Percentiles rank a stretch among this genome's conserved stretches.
Conservation (phyloP, 2,113 vertebrate genomes). For the Synodontis membranacea region DNA sequence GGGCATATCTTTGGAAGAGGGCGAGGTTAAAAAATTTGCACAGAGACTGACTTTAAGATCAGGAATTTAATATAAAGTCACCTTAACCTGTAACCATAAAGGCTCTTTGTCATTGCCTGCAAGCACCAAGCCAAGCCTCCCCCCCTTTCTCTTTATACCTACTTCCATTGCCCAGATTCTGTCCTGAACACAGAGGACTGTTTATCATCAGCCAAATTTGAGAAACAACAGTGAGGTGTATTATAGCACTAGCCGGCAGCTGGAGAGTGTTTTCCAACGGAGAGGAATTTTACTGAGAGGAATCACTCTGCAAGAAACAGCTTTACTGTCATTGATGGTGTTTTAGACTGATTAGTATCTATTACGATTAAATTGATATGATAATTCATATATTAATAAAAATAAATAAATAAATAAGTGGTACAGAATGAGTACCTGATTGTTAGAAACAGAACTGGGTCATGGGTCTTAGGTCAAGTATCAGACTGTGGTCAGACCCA, state of each 20-base stretch:
- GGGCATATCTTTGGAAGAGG: not conserved
- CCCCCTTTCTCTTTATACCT: not conserved
- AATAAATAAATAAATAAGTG: not conserved
- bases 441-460: not conserved
- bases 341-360: not conserved
- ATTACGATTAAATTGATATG: not conserved
- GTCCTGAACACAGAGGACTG: not conserved
- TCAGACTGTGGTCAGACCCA: not conserved
- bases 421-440: not conserved
- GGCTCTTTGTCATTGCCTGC: not conserved
- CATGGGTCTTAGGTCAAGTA: not conserved
- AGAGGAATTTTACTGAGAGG: not conserved
- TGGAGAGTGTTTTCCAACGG: not conserved
- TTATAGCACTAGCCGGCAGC: not conserved
- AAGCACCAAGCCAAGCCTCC: not conserved
- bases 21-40: not conserved
- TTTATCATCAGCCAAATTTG: constrained; percentile 2
- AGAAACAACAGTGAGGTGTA: not conserved
- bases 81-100: not conserved
- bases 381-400: not conserved
- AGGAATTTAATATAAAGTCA: not conserved
- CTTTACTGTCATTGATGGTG: not conserved
- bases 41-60: constrained; percentile 5
- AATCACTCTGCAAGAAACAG: not conserved
- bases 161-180: not conserved